phyloP scores from a whole-genome alignment of 2,888 invertebrate species.

The Glaucopsyche alexis region DNA sequence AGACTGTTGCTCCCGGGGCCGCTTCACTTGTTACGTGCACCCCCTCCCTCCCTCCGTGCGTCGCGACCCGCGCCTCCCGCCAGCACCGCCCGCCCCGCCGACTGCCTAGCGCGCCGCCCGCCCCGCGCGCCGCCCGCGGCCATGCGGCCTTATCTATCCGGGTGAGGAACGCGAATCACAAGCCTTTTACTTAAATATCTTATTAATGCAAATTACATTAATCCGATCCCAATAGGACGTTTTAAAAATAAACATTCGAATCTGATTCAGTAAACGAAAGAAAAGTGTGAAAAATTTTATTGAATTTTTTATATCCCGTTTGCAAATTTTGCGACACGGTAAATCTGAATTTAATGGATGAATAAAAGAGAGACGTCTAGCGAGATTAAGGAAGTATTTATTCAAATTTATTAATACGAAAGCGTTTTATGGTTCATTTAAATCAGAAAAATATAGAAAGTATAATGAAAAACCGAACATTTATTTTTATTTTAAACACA shows the following conservation, averaged over 20 bases:
- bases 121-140: slow-evolving; percentile 65
- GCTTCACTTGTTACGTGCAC: slow-evolving; percentile 79
- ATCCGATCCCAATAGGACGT: slow-evolving; percentile 32
- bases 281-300: neutral
- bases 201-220: slow-evolving; percentile 31
- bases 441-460: neutral
- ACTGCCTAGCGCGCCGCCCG: slow-evolving; percentile 50
- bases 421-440: slow-evolving; percentile 2
- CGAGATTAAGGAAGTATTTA: slow-evolving; percentile 9
- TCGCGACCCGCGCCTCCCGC: slow-evolving; percentile 47
- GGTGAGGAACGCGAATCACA: slow-evolving; percentile 44
- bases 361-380: slow-evolving; percentile 9
- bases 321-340: neutral
- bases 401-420: slow-evolving; percentile 21
- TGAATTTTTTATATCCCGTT: neutral
- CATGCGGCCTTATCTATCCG: slow-evolving; percentile 66
- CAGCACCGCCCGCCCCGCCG: slow-evolving; percentile 46
- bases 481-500: neutral
- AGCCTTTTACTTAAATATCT: slow-evolving; percentile 41
- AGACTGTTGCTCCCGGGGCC: slow-evolving; percentile 80
- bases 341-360: neutral
- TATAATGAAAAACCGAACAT: neutral
- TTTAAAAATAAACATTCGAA: neutral
- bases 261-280: neutral
- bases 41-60: slow-evolving; percentile 63